Evolutionary conservation across 2,797 vertebrate genomes (phyloP), one percentile per base, ranked within the genome.

Genomic region (Tachyglossus aculeatus): DNA sequence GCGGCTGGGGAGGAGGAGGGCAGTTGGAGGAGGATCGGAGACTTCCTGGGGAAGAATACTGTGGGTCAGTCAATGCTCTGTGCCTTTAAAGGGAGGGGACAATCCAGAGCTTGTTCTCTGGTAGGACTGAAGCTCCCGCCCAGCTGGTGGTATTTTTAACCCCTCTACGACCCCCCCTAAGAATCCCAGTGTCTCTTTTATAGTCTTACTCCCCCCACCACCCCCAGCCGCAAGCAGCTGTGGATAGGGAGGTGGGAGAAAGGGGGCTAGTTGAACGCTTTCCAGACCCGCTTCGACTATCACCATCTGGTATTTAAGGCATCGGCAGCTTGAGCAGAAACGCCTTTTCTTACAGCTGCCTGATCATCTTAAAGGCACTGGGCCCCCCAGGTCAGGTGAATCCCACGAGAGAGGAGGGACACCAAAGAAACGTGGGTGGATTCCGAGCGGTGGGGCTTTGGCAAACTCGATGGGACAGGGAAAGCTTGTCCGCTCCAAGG

Each of bases 111-210:
- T 91, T 86, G 83, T 72, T 52, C 67, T 80, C 53, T 65, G 48
- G 58, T 70, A 52, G 60, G 38, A 32, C 33, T 39, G n/a, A 67
- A 68, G 39, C 53, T 52, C 55, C 60, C 52, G 70, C 71, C 76
- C 59, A 58, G 60, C 84, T 8, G 2, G 34, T 86, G 83, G 53
- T 90, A 91, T 92, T 93, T 92, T 90, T 92, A 91, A 89, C 87
- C 82, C 74, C 82, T 86, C 7, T 67, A 69, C 87, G 86, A 81
- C 83, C 76, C 85, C 58, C 48, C 16, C 0, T 29, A 85, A 79
- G 86, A 91, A 91, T 91, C 84, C 15, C 22, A 40, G 22, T 2
- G 78, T 84, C 88, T 88, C 84, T 80, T 74, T 27, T 84, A 27
- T 79, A 89, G 90, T 77, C 88, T 78, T 86, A 81, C 77, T 68